Conservation (phyloP, 2,888 invertebrate species). For the Polia nebulosa region DNA sequence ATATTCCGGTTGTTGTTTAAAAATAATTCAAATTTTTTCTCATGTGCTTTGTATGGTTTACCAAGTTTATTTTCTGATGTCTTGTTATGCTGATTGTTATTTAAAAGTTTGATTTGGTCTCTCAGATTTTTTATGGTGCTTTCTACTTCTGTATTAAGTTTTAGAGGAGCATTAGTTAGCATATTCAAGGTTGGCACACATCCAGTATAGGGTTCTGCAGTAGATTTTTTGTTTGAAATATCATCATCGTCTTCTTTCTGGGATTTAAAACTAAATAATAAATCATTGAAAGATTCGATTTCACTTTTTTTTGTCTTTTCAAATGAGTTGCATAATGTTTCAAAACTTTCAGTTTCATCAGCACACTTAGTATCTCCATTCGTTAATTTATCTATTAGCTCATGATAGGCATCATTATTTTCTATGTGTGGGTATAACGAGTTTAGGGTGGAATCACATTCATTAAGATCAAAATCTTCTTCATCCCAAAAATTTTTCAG, state of each 20-base stretch:
- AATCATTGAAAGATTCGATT: slow-evolving; percentile 76
- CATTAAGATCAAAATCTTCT: slow-evolving; percentile 60
- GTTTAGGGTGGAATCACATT: slow-evolving; percentile 26
- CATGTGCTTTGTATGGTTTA: slow-evolving; percentile 7
- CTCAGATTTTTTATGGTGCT: slow-evolving; percentile 19
- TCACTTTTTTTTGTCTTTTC: slow-evolving; percentile 54
- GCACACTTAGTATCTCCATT: slow-evolving; percentile 52
- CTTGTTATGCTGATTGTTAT: slow-evolving; percentile 7
- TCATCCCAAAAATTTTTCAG: slow-evolving; percentile 78
- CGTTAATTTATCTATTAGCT: slow-evolving; percentile 45
- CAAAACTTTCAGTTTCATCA: slow-evolving; percentile 46
- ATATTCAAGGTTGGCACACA: slow-evolving; percentile 2
- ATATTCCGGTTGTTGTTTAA: too few relatives aligned
- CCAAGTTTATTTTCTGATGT: not conserved
- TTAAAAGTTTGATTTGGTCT: slow-evolving; percentile 17
- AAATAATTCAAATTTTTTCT: not conserved
- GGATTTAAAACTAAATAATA: slow-evolving; percentile 74
- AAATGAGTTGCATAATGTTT: slow-evolving; percentile 70
- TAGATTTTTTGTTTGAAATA: not conserved
- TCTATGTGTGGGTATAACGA: slow-evolving; percentile 6
- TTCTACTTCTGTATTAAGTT: slow-evolving; percentile 32
- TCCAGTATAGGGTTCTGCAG: not conserved
- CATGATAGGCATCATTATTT: slow-evolving; percentile 17
- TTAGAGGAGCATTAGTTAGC: not conserved
- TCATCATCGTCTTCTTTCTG: slow-evolving; percentile 35